Evolutionary conservation across 2,888 invertebrate species (phyloP), one percentile per base, ranked within the genome.

Genomic region (Pediacus dermestoides): DNA sequence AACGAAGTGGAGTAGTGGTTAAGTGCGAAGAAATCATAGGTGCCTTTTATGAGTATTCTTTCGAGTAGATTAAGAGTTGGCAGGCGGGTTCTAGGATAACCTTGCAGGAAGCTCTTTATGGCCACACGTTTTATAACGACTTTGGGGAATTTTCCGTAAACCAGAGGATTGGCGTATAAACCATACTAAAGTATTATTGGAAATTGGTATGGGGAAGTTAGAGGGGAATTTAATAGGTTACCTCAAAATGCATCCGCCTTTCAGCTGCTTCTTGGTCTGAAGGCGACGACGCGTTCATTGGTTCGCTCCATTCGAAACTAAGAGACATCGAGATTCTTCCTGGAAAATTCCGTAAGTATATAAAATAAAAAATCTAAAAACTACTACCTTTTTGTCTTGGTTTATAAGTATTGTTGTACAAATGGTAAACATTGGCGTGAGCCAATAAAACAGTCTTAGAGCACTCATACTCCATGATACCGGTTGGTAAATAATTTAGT

Each of bases 111-210:
- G 41, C 81, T 82, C 23, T 76, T 71, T 2, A 69, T 66, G 30
- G 69, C 72, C 9, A 50, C 34, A 2, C 73, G 66, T 13, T 70
- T 64, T 30, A 77, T 74, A 80, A 84, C 81, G 1, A 77, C 55
- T 22, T 70, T 63, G 0, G 83, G 83, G 58, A 82, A 84, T 62
- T 81, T 77, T 1, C 82, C 82, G 0, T 62, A 55, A 33, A 67
- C 61, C 22, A 83, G 78, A 1, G 84, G 81, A 59, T 83, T 73
- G 0, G 76, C 76, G 54, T 77, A 80, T 81, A 81, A 81, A 16
- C 81, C 81, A 35, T 78, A 71, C 76, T 77, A 63, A 21, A 68
- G 9, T 22, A 30, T 21, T 23, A 9, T 11, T 10, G 12, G 12
- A 34, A 14, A 11, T 7, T 13, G 6, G 12, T 33, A n/a, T 28